These are phyloP conservation scores for Palythoa grandiflora DNA, from an alignment of 92 coral and sea anemone genomes.

Conservation along the genomic window DNA sequence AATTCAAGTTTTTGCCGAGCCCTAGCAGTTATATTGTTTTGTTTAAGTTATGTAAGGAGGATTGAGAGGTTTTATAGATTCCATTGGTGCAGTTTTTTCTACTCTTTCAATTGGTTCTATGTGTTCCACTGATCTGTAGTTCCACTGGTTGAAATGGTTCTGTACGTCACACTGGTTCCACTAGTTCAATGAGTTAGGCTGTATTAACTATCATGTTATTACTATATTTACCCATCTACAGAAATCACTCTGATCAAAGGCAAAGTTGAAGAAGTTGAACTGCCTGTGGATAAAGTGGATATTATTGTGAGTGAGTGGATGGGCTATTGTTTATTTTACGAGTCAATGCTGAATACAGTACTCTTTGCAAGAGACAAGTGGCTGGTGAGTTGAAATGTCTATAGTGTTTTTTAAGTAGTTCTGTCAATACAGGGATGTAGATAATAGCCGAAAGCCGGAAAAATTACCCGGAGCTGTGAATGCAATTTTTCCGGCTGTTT, in stretches of 20 bases:
- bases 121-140: not conserved
- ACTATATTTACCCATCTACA: conserved; percentile 24
- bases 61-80: too few species aligned
- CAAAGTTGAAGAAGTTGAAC: conserved; percentile 85
- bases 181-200: not conserved
- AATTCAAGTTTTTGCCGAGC: too few species aligned
- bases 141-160: not conserved
- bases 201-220: not conserved
- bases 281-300: conserved; percentile 95
- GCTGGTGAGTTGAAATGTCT: conserved; percentile 77
- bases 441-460: too few species aligned
- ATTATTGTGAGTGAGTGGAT: conserved; percentile 99
- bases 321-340: conserved; percentile 97
- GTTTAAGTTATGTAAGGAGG: too few species aligned
- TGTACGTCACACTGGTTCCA: not conserved
- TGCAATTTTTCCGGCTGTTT: too few species aligned
- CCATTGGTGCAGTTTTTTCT: too few species aligned
- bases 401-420: too few species aligned
- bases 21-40: too few species aligned
- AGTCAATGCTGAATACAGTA: conserved; percentile 99
- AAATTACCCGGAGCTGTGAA: too few species aligned
- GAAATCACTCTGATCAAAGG: conserved; percentile 93
- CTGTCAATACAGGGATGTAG: too few species aligned
- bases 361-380: conserved; percentile 98
- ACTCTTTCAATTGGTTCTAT: not conserved